Percentiles rank a stretch among this genome's conserved stretches.
Evolutionary conservation across 2,797 vertebrate species (phyloP).

Genomic region (Platalea minor): DNA sequence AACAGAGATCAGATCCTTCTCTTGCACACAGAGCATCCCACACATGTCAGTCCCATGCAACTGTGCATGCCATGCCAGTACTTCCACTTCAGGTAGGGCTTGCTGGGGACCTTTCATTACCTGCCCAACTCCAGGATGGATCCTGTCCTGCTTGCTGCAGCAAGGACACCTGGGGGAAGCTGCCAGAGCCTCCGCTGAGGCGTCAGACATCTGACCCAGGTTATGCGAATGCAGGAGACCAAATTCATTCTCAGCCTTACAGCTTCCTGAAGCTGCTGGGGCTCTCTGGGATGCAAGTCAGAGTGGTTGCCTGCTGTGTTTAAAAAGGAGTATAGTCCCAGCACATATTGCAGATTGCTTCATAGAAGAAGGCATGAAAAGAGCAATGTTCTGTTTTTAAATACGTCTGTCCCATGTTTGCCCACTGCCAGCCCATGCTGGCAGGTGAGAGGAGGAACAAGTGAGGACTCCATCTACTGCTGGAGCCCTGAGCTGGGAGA

Average conservation of each 20-base stretch:
- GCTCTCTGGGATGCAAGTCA: background rate
- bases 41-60: background rate
- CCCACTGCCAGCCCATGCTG: slow-evolving; percentile 23
- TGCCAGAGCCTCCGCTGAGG: background rate
- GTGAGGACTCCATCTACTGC: slow-evolving; percentile 13
- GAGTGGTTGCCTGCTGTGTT: background rate
- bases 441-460: slow-evolving; percentile 36
- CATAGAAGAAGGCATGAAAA: background rate
- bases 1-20: background rate
- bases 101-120: background rate
- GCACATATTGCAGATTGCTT: background rate
- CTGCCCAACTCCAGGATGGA: background rate
- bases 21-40: background rate
- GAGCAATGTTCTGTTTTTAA: background rate
- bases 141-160: background rate
- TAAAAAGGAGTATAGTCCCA: background rate
- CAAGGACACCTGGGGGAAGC: background rate
- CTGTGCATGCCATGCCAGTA: accelerated
- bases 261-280: background rate
- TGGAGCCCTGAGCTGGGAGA: background rate
- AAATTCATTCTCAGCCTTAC: background rate
- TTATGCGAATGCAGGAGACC: accelerated
- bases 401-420: slow-evolving; percentile 12
- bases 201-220: background rate
- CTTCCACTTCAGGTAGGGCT: background rate